Evolutionary conservation across 2,113 vertebrate genomes (phyloP), one percentile per base, ranked within the genome.

Genomic region (Clinocottus analis): DNA sequence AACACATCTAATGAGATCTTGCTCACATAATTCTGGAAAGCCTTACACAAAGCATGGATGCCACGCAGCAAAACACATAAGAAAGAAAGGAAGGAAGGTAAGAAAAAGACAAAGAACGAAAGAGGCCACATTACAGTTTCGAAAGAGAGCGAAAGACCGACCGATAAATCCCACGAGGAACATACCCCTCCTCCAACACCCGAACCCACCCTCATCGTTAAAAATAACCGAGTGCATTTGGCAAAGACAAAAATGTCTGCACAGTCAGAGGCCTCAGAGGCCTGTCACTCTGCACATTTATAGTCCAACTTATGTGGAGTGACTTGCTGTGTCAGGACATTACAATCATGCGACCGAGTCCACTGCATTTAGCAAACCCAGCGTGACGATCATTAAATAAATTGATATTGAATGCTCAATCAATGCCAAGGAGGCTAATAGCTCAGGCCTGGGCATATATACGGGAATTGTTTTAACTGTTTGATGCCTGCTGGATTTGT

Each of bases 221-320:
- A 91, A 92, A 88, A 92, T 90, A 92, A 87, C 87, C 33, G 31
- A 78, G 75, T 85, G 77, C 87, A 87, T 86, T 84, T 87, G 88
- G 87, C 82, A 82, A 82, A 73, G 86, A 90, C 82, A 84, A 82
- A 87, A 83, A 78, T 55, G 80, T 88, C 89, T 72, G 84, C 85
- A 81, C 80, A 85, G 83, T 83, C 82, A 87, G 79, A 85, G 60
- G 72, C 86, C 85, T 90, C 75, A 59, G 72, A 85, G 83, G 65
- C 69, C 56, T 45, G 69, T 85, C 89, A 72, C 75, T 71, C 65
- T 67, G 82, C 80, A 78, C 83, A 89, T 88, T 90, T 85, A 64
- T 87, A 84, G 84, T 82, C 60, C 39, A 49, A 68, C 61, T 85
- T 72, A 77, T 82, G 77, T 39, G 49, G 59, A 85, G 68, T 70